Evolutionary conservation across 30 jellyfish, hydroid and myxozoan genomes (phyloP).

Genomic region (Aurelia sp.): DNA sequence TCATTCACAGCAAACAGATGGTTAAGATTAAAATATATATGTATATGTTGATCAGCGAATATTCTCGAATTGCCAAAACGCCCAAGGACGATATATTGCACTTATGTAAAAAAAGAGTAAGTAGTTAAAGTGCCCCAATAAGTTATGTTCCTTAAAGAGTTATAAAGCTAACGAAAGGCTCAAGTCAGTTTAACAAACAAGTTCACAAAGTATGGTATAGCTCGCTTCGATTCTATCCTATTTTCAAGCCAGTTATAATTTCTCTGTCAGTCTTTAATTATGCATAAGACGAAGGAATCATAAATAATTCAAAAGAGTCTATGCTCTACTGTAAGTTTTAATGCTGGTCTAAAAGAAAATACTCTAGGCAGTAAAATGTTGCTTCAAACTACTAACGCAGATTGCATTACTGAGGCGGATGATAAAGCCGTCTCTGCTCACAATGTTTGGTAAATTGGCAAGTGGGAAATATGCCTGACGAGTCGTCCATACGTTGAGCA

Average conservation of each 20-base stretch:
- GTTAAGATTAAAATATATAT: too few species aligned
- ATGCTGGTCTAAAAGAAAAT: constrained; percentile 18
- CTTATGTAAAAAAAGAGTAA: too few species aligned
- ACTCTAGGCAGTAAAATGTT: constrained; percentile 15
- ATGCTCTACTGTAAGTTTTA: constrained; percentile 43
- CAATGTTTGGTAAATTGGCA: too few species aligned
- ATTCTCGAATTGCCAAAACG: too few species aligned
- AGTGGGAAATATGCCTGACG: neutral
- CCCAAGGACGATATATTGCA: too few species aligned
- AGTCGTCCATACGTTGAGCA: too few species aligned
- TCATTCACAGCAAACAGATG: too few species aligned
- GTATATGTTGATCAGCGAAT: too few species aligned
- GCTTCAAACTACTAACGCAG: constrained; percentile 3
- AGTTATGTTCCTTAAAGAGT: neutral
- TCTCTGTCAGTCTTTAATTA: constrained; percentile 38
- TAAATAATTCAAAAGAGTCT: constrained; percentile 65
- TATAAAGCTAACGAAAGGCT: neutral
- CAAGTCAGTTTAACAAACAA: neutral
- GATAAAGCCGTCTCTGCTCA: neutral
- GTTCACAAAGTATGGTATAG: neutral
- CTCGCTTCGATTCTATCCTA: constrained; percentile 21
- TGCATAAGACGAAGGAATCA: constrained; percentile 62
- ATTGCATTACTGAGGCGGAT: neutral
- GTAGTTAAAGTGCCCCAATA: too few species aligned
- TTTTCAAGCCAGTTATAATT: constrained; percentile 46